A percentile compares a stretch with the other conserved stretches of the same genome.
Conservation (phyloP, 2,797 vertebrate genomes). For the Acestrorhynchus altus region DNA sequence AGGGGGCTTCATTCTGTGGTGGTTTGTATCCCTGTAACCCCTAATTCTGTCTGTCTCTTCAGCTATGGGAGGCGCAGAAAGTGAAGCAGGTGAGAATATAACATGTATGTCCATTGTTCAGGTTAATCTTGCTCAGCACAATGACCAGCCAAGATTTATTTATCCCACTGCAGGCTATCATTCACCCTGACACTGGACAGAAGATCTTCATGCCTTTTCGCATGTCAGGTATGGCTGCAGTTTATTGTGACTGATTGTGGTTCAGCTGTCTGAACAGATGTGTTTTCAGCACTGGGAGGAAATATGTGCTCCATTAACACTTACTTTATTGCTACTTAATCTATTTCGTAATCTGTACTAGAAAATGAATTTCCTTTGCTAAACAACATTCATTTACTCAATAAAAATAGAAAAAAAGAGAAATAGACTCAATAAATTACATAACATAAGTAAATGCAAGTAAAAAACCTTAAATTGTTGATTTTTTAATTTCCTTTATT, state of each 20-base stretch:
- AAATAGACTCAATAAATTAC: too few relatives aligned
- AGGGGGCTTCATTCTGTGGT: neutral
- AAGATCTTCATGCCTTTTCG: conserved; percentile 99
- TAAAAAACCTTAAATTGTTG: too few relatives aligned
- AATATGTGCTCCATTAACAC: too few relatives aligned
- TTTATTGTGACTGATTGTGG: neutral
- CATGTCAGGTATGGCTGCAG: conserved; percentile 89
- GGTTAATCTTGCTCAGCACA: conserved; percentile 18
- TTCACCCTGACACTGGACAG: conserved; percentile 96
- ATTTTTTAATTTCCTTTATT: too few relatives aligned
- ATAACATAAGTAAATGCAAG: too few relatives aligned
- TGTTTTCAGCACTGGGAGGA: neutral
- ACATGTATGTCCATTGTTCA: neutral
- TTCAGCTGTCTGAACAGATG: neutral
- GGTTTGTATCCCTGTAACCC: neutral
- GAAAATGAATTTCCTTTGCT: too few relatives aligned
- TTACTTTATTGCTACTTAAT: too few relatives aligned
- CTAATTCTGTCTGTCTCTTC: conserved; percentile 43
- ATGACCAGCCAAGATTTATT: conserved; percentile 51
- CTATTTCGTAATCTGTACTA: too few relatives aligned
- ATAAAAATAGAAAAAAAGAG: too few relatives aligned
- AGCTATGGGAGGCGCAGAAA: conserved; percentile 99
- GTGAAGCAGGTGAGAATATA: conserved; percentile 91
- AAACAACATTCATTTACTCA: too few relatives aligned
- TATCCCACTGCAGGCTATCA: conserved; percentile 87